Conservation (phyloP, 2,888 invertebrate genomes). For the Lithophane leautieri region DNA sequence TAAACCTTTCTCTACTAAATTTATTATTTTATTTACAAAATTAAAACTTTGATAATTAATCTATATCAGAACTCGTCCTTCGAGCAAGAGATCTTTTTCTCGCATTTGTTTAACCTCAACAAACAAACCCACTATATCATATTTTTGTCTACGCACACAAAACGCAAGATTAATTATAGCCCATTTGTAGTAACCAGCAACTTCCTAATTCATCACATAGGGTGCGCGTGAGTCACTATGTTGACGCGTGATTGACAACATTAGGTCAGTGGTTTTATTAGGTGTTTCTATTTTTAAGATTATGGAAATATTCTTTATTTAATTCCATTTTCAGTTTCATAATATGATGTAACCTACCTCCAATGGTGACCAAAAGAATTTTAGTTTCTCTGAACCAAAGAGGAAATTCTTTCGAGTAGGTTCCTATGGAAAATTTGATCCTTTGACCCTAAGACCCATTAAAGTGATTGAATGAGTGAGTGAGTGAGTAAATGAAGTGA, state of each 20-base stretch:
- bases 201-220: constrained; percentile 66
- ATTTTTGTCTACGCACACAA: constrained; percentile 25
- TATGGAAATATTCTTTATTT: constrained; percentile 1
- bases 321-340: neutral
- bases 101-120: constrained; percentile 1
- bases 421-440: neutral
- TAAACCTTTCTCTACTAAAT: neutral
- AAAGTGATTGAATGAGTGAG: no score
- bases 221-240: constrained; percentile 61
- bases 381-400: neutral
- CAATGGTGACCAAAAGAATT: neutral
- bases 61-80: neutral
- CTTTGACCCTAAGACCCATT: neutral
- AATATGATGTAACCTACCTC: neutral
- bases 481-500: no score
- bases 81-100: neutral
- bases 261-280: constrained; percentile 31
- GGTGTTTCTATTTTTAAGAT: constrained; percentile 12
- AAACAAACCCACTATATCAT: constrained; percentile 3
- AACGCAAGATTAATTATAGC: constrained; percentile 61
- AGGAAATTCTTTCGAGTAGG: neutral
- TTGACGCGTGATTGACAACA: constrained; percentile 44
- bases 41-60: neutral
- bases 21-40: neutral
- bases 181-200: constrained; percentile 59